These are phyloP conservation scores for Rhinolophus ferrumequinum DNA, from an alignment of 2,113 vertebrate genomes.

Conservation along the genomic window DNA sequence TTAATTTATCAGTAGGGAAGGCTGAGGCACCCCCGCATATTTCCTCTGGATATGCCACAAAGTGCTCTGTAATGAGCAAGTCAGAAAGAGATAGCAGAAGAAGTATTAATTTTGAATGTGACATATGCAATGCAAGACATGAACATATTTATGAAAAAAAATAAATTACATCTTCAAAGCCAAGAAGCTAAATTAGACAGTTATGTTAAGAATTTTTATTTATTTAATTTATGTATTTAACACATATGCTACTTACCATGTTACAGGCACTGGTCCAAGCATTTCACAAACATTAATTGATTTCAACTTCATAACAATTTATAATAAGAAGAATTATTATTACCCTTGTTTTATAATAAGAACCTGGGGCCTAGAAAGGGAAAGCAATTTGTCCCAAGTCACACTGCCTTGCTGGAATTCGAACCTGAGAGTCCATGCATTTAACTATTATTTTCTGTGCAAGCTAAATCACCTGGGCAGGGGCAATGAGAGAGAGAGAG, in stretches of 20 bases:
- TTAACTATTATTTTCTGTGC: not conserved
- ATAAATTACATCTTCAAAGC: not conserved
- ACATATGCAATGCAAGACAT: not conserved
- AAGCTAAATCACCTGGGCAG: not conserved
- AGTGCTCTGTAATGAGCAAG: not conserved
- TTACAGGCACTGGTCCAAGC: not conserved
- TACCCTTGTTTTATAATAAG: not conserved
- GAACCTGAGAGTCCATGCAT: not conserved
- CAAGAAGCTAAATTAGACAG: not conserved
- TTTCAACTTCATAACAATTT: not conserved
- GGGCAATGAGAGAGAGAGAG: not conserved
- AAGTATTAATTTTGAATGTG: not conserved
- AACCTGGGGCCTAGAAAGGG: not conserved
- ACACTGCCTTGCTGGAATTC: not conserved
- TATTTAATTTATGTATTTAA: not conserved
- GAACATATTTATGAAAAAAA: conserved; percentile 1
- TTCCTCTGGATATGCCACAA: not conserved
- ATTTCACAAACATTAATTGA: not conserved
- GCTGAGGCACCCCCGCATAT: rapidly evolving
- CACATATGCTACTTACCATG: not conserved
- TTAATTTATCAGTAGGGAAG: not conserved
- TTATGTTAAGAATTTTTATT: not conserved
- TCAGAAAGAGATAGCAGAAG: not conserved
- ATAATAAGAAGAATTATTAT: not conserved
- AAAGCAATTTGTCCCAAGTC: not conserved